phyloP scores from a whole-genome alignment of 2,888 invertebrate genomes.

The Stramonita haemastoma region DNA sequence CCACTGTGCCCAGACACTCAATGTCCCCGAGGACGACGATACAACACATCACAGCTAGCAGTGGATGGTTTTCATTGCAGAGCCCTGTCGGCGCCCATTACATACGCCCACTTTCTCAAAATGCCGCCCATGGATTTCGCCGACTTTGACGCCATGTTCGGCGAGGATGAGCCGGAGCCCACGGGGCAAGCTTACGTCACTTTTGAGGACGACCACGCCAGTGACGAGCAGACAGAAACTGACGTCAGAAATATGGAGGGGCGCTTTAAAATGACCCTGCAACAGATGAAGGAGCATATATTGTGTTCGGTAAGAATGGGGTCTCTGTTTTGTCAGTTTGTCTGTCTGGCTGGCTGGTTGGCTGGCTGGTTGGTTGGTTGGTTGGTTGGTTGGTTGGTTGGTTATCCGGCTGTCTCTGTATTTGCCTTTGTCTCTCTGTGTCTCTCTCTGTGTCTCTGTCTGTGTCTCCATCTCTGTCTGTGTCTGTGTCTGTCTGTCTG shows the following conservation, averaged over 20 bases:
- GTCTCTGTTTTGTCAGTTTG: not conserved
- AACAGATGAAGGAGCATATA: slow-evolving; percentile 74
- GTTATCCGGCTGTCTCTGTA: not conserved
- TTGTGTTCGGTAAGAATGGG: slow-evolving; percentile 69
- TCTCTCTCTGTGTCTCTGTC: not conserved
- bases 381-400: no score
- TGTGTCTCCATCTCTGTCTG: not conserved
- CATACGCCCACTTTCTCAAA: slow-evolving; percentile 68
- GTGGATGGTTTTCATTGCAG: not conserved
- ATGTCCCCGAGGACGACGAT: no score
- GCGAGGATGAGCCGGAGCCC: slow-evolving; percentile 68
- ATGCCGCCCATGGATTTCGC: slow-evolving; percentile 58
- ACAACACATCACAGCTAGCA: no score
- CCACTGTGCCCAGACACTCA: no score
- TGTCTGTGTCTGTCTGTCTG: not conserved
- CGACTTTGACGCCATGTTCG: slow-evolving; percentile 72
- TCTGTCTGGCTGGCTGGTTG: not conserved
- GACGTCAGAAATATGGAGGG: slow-evolving; percentile 75
- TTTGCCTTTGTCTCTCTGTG: not conserved
- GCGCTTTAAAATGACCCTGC: slow-evolving; percentile 74
- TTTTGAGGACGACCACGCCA: slow-evolving; percentile 70
- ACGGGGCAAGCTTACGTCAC: slow-evolving; percentile 69
- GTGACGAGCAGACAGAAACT: slow-evolving; percentile 74
- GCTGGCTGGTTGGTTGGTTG: no score
- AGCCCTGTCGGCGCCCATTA: slow-evolving; percentile 67